Evolutionary conservation across 2,888 invertebrate species (phyloP), one percentile per base, ranked within the genome.

Genomic region (Dioctria linearis): DNA sequence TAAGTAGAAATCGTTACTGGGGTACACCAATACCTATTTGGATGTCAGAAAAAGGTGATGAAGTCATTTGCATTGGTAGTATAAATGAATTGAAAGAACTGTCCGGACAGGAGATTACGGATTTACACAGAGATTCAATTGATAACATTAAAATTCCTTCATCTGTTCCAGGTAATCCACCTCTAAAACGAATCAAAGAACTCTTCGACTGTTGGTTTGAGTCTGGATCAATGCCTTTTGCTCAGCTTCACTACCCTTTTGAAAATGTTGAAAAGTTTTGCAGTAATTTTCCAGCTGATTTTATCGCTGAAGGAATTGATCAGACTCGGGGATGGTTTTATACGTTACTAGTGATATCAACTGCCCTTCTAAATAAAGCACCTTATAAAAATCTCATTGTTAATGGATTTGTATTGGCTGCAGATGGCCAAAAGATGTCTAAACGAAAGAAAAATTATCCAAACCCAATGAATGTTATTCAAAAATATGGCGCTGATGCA

Each of bases 181-280:
- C 95, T 5, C 89, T 99, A 51, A 92, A 91, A 83, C 91, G 98
- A 81, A 93, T 98, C 2, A 86, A 94, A 0, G 98, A 98, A 90
- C 98, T 99, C 0, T 98, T 98, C 89, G 98, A 99, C 88, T 98
- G 98, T 87, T 99, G 98, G 98, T 98, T 99, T 90, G 98, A 99
- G 88, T 97, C 97, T 2, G 98, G 98, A 6, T 95, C 96, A 51
- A 98, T 98, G 98, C 98, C 98, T 0, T 98, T 97, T 86, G 98
- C 96, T 2, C 96, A 97, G 87, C 91, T 92, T 84, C 96, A 97
- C 88, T 98, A 95, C 88, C 98, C 98, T 0, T 98, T 98, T 75
- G 43, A 75, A 75, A 59, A 75, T 59, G n/a, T 25, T 4, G 5
- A 59, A 88, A 96, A 13, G 6, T 75, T 75, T 75, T 11, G 8